Evolutionary conservation across 2,797 vertebrate species (phyloP), one percentile per base, ranked within the genome.

Genomic region (Lutjanus argentimaculatus): DNA sequence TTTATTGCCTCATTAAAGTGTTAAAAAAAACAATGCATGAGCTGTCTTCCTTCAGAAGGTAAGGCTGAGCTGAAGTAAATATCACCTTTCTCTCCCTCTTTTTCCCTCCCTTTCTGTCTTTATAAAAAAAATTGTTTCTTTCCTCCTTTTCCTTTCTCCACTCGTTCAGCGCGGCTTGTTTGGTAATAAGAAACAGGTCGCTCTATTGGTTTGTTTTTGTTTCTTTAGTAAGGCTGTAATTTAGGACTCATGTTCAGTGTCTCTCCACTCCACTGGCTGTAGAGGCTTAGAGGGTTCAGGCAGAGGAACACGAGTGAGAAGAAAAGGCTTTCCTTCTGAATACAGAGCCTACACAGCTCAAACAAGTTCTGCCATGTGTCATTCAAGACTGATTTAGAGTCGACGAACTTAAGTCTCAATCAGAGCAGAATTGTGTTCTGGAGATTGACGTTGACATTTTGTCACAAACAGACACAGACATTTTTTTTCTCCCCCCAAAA

Each of bases 1-100:
- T 97, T 97, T 97, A 96, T 93, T 93, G 93, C 90, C 93, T 94
- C 91, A 92, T 94, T 95, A 95, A 94, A 93, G 85, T 83, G 88
- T 89, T 89, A 73, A 95, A 91, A 95, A 85, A 78, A 93, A 90
- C 83, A 93, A 93, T 92, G 92, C 95, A 91, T 86, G 89, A 95
- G 94, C 93, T 94, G 94, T 95, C 94, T 93, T 94, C 70, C 73
- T 30, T 86, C 80, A 83, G 72, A 91, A 90, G 87, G 85, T 88
- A 89, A 82, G 40, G 70, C 72, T 77, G 70, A 84, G 65, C 83
- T 77, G 85, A 74, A 86, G 91, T 92, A 89, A 93, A 92, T 91
- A 92, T 91, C 84, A 89, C 89, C 90, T 89, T 85, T 88, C 75
- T 87, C 69, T 80, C 79, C 71, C 51, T 75, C 25, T 70, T 75